Percentiles rank a stretch among this genome's conserved stretches.
phyloP scores from a whole-genome alignment of 2,113 vertebrate genomes.

The Callithrix jacchus region DNA sequence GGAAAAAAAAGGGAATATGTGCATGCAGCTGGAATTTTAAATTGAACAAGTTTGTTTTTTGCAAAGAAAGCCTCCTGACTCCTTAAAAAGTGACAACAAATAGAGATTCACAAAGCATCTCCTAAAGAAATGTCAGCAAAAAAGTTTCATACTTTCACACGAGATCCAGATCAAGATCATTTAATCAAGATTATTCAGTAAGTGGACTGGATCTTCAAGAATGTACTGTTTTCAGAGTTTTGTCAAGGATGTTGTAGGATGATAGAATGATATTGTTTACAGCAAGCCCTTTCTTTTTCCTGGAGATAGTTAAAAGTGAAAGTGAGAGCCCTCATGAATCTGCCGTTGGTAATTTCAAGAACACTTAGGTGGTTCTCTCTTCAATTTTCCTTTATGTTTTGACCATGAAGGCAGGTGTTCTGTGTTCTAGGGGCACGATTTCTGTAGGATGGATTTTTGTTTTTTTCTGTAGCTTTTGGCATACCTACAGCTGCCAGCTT shows the following conservation, averaged over 20 bases:
- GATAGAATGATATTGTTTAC: background rate
- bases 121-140: background rate
- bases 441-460: constrained; percentile 6
- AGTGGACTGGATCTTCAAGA: background rate
- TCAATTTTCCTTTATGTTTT: background rate
- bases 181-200: background rate
- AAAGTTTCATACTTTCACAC: background rate
- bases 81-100: background rate
- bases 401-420: background rate
- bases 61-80: background rate
- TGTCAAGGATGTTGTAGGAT: background rate
- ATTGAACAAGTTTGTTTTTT: background rate
- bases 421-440: background rate
- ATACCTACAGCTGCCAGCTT: background rate
- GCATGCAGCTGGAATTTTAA: background rate
- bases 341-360: background rate
- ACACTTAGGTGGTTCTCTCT: background rate
- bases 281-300: background rate
- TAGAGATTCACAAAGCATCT: background rate
- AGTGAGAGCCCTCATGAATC: background rate
- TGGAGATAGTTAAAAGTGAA: background rate
- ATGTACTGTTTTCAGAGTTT: background rate
- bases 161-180: background rate
- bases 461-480: background rate
- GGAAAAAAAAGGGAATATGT: background rate